A percentile compares a stretch with the other conserved stretches of the same genome.
These are phyloP conservation scores for Setipinna tenuifilis DNA, from an alignment of 2,797 vertebrate species.

Conservation along the genomic window DNA sequence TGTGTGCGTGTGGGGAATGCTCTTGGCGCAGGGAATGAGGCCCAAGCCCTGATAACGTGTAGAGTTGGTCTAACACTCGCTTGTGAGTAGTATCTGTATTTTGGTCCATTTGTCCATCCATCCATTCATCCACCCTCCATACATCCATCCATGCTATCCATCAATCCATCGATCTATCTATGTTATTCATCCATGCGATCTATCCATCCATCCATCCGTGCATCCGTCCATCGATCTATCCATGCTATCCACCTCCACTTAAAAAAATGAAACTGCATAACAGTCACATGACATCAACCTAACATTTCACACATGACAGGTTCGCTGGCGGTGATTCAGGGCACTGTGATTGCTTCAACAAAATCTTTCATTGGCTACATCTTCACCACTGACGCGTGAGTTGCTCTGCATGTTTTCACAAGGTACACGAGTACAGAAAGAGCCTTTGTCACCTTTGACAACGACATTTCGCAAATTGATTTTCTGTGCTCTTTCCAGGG, in stretches of 20 bases:
- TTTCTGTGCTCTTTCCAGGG: constrained; percentile 64
- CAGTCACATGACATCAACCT: constrained; percentile 12
- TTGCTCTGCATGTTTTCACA: constrained; percentile 42
- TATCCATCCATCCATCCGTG: background rate
- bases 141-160: no score
- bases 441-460: background rate
- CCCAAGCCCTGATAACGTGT: constrained; percentile 79
- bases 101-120: background rate
- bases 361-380: constrained; percentile 78
- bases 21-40: constrained; percentile 82
- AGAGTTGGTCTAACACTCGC: constrained; percentile 76
- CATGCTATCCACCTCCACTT: no score
- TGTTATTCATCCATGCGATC: no score
- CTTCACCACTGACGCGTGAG: constrained; percentile 87
- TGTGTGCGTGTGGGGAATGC: constrained; percentile 92
- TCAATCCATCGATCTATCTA: background rate
- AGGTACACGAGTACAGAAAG: background rate
- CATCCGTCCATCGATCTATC: background rate
- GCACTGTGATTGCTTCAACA: constrained; percentile 47
- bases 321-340: constrained; percentile 68
- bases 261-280: background rate
- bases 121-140: no score
- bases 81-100: constrained; percentile 67
- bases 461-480: background rate
- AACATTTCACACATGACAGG: constrained; percentile 57